phyloP scores from a whole-genome alignment of 2,113 vertebrate species.

The Piaya cayana region DNA sequence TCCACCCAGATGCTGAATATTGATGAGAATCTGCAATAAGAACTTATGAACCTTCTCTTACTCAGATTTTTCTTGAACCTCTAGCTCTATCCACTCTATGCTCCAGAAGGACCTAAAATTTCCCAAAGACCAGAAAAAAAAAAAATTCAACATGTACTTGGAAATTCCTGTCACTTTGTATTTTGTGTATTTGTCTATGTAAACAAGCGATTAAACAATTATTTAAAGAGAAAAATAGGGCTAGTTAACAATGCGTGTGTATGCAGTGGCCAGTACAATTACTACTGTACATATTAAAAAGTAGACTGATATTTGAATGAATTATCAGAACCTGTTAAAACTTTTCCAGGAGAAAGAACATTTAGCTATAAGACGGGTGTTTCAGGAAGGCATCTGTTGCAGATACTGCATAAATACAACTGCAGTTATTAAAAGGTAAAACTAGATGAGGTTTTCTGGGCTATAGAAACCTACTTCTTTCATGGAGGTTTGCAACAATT shows the following conservation, averaged over 20 bases:
- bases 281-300: not conserved
- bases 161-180: not conserved
- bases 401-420: not conserved
- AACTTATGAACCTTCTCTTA: not conserved
- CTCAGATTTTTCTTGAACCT: not conserved
- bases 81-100: not conserved
- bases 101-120: not conserved
- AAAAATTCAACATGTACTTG: not conserved
- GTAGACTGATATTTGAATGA: not conserved
- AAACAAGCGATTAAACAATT: not conserved
- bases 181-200: not conserved
- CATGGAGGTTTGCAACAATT: not conserved
- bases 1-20: not conserved
- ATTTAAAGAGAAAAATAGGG: not conserved
- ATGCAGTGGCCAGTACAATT: not conserved
- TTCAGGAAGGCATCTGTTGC: not conserved
- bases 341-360: fast-evolving
- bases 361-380: not conserved
- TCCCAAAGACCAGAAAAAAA: not conserved
- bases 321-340: not conserved
- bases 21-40: not conserved
- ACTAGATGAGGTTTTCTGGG: not conserved
- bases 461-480: not conserved
- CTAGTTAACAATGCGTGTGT: not conserved
- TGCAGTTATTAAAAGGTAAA: not conserved